Conservation (phyloP, 37 sponge, comb jelly and placozoan species). For the Oopsacas minuta region DNA sequence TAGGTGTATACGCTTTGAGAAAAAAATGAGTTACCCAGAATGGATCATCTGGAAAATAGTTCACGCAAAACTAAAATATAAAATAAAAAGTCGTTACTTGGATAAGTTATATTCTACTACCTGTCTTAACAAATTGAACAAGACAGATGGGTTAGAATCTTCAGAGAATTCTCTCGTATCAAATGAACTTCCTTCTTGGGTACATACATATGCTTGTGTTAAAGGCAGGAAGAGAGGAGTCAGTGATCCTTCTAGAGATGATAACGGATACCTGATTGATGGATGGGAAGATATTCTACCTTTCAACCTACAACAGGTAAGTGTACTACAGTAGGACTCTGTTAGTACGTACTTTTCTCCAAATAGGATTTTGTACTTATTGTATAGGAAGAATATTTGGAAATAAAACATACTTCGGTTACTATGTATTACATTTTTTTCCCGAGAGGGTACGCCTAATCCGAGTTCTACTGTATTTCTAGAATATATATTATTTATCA, state of each 20-base stretch:
- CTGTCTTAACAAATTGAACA: no score
- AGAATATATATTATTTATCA: no score
- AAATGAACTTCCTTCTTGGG: not conserved
- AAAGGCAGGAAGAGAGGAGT: not conserved
- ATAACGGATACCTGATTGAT: not conserved
- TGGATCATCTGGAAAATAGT: not conserved
- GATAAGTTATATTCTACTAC: not conserved
- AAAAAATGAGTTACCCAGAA: not conserved
- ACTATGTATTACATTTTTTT: no score
- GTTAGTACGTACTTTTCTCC: no score
- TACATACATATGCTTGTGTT: not conserved
- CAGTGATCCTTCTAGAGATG: not conserved
- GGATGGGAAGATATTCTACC: not conserved
- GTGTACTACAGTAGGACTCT: no score
- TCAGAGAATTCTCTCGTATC: not conserved
- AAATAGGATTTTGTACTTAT: no score
- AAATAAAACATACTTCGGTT: no score
- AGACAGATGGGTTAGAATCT: not conserved
- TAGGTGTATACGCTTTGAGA: not conserved
- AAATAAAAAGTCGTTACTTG: not conserved
- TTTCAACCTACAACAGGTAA: not conserved
- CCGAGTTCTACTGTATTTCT: no score
- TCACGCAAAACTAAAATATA: not conserved
- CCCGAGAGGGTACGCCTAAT: no score
- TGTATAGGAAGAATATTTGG: no score